Evolutionary conservation across 2,797 vertebrate species (phyloP).

Genomic region (Potorous gilbertii): DNA sequence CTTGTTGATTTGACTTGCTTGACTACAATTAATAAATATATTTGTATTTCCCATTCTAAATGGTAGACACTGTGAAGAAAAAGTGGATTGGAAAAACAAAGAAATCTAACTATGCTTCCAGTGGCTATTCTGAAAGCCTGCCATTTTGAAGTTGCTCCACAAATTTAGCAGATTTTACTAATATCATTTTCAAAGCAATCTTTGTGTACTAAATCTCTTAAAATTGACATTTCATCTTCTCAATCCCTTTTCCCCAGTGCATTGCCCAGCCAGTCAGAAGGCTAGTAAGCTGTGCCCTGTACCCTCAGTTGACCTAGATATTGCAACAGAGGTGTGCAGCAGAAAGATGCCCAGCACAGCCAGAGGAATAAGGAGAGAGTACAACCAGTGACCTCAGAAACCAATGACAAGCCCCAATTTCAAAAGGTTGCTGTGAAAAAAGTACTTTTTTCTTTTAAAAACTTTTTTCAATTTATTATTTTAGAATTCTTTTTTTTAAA

Average conservation of each 20-base stretch:
- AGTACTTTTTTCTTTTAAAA: neutral
- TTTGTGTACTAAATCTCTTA: neutral
- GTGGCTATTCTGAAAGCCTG: neutral
- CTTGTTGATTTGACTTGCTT: neutral
- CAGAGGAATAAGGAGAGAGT: neutral
- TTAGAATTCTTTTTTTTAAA: neutral
- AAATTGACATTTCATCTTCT: slow-evolving; percentile 20
- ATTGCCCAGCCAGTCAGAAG: neutral
- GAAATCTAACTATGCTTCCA: neutral
- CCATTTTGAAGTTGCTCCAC: neutral
- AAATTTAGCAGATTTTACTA: neutral
- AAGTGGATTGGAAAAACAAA: neutral
- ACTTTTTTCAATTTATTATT: neutral
- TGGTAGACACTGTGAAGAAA: neutral
- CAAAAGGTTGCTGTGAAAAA: neutral
- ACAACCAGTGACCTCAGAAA: no score
- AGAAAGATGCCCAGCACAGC: neutral
- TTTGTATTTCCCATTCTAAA: neutral
- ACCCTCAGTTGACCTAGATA: neutral
- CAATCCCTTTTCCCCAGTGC: neutral
- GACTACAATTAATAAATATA: neutral
- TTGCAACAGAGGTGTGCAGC: neutral
- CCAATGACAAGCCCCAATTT: neutral
- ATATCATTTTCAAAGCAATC: neutral
- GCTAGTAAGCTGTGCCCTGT: neutral